phyloP scores from a whole-genome alignment of 2,113 vertebrate species.

The Procavia capensis region DNA sequence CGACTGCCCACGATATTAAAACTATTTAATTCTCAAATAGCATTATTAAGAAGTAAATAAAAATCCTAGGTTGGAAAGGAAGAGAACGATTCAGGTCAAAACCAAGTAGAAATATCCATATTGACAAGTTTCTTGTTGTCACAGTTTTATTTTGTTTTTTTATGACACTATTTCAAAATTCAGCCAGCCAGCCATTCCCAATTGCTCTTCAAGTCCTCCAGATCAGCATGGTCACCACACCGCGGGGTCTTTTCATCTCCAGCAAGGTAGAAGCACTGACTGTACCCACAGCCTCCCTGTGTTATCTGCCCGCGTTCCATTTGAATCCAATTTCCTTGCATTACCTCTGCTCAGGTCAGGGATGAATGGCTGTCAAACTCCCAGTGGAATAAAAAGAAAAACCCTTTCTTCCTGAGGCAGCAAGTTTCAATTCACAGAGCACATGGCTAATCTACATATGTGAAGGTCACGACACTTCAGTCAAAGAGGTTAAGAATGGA shows the following conservation, averaged over 20 bases:
- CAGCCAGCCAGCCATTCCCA: background rate
- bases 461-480: constrained; percentile 92
- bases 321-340: constrained; percentile 85
- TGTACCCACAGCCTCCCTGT: constrained; percentile 20
- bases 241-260: background rate
- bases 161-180: background rate
- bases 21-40: constrained; percentile 12
- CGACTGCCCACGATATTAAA: background rate
- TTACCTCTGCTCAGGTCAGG: constrained; percentile 87
- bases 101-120: background rate
- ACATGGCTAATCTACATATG: constrained; percentile 97
- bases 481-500: constrained; percentile 88
- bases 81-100: background rate
- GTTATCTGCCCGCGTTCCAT: constrained; percentile 76
- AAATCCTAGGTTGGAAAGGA: background rate
- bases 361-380: constrained; percentile 87
- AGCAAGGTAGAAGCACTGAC: background rate
- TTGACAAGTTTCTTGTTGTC: background rate
- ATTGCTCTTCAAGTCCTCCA: background rate
- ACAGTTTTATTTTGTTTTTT: background rate
- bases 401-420: constrained; percentile 86
- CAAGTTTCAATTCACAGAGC: constrained; percentile 88
- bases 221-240: background rate
- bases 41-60: background rate
- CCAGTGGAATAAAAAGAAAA: constrained; percentile 82